Evolutionary conservation across 2,113 vertebrate species (phyloP).

Genomic region (Cyanoramphus novaezelandiae): DNA sequence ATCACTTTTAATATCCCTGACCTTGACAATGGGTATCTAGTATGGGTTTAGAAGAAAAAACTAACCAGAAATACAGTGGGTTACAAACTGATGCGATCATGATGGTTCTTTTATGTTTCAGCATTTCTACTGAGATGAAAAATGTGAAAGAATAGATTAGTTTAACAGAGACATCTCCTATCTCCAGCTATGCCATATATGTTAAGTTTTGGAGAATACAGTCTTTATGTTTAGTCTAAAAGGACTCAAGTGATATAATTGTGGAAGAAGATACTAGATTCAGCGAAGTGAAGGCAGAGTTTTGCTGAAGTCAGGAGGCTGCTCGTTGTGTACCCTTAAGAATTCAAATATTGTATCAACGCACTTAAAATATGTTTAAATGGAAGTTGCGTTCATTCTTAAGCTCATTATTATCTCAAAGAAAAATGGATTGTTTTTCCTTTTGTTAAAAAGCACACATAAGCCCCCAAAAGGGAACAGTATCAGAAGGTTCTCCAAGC

Average conservation of each 20-base stretch:
- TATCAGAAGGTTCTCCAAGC: neutral
- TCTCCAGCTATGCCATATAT: neutral
- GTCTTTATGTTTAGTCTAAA: slow-evolving; percentile 10
- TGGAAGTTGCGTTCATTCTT: neutral
- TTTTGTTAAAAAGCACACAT: neutral
- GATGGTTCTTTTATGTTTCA: neutral
- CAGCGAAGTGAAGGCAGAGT: neutral
- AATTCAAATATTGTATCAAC: neutral
- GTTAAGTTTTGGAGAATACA: neutral
- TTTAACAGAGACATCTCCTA: neutral
- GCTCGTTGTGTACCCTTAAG: neutral
- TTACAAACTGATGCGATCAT: neutral
- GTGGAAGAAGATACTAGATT: neutral
- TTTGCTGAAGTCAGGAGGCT: neutral
- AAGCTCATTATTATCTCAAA: neutral
- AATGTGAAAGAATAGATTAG: neutral
- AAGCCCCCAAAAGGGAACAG: neutral
- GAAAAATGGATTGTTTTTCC: neutral
- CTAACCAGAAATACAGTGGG: neutral
- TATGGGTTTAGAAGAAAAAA: slow-evolving; percentile 12
- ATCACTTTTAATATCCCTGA: slow-evolving; percentile 33
- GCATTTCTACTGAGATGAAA: neutral
- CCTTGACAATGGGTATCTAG: slow-evolving; percentile 58
- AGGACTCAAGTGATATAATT: neutral
- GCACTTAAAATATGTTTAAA: neutral